These are phyloP conservation scores for Labroides dimidiatus DNA, from an alignment of 2,797 vertebrate species.

Conservation along the genomic window DNA sequence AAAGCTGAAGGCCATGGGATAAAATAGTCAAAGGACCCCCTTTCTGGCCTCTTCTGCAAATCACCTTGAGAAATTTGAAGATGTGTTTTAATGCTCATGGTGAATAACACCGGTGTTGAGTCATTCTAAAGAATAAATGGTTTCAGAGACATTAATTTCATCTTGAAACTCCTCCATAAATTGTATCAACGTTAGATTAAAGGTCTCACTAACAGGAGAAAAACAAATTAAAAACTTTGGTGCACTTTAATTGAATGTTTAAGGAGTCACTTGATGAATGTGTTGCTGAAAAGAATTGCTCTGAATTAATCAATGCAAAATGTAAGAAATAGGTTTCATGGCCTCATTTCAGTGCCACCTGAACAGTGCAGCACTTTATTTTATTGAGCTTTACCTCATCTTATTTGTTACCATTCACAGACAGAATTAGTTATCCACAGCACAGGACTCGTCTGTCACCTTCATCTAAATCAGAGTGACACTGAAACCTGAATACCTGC, in stretches of 20 bases:
- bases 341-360: conserved; percentile 19
- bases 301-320: conserved; percentile 53
- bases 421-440: conserved; percentile 48
- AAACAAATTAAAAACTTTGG: conserved; percentile 24
- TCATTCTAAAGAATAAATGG: conserved; percentile 25
- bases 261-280: conserved; percentile 48
- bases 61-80: conserved; percentile 11
- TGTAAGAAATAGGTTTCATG: conserved; percentile 41
- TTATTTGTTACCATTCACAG: conserved; percentile 53
- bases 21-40: conserved; percentile 24
- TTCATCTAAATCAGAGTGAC: conserved; percentile 30
- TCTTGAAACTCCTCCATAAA: conserved; percentile 7
- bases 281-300: conserved; percentile 26
- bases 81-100: conserved; percentile 21
- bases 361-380: conserved; percentile 43
- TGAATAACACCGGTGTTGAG: conserved; percentile 7
- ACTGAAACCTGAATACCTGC: conserved; percentile 22
- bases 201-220: conserved; percentile 21
- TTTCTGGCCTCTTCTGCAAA: conserved; percentile 6
- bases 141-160: conserved; percentile 28
- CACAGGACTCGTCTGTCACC: conserved; percentile 28
- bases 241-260: conserved; percentile 19
- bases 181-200: conserved; percentile 37
- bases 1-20: conserved; percentile 31
- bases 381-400: conserved; percentile 46